Percentiles rank a stretch among this genome's conserved stretches.
Evolutionary conservation across 1,140 invertebrate species (phyloP).

Genomic region (Heliothis subflexa): DNA sequence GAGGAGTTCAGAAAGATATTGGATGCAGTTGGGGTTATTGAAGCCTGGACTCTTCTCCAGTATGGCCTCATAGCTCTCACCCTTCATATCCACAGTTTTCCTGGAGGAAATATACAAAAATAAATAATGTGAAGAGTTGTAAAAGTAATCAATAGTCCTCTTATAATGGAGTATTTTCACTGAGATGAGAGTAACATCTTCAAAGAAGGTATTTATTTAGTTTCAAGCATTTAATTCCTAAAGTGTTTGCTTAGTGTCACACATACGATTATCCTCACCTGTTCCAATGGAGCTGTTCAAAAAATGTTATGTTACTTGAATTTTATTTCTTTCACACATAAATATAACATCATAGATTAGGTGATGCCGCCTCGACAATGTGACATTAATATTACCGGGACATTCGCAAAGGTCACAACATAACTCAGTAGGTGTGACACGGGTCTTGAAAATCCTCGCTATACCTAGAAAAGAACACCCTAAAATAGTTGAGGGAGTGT

Average conservation of each 20-base stretch:
- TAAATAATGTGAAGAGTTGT: conserved; percentile 40
- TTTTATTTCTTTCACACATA: conserved; percentile 84
- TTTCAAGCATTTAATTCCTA: conserved; percentile 75
- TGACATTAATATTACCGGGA: conserved; percentile 83
- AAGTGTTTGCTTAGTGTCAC: conserved; percentile 76
- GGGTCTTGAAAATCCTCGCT: conserved; percentile 73
- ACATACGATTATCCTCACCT: conserved; percentile 83
- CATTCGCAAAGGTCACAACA: conserved; percentile 78
- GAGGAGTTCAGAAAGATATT: conserved; percentile 91
- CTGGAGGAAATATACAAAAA: conserved; percentile 84
- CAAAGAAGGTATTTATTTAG: conserved; percentile 57
- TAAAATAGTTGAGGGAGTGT: conserved; percentile 77
- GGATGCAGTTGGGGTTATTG: conserved; percentile 95
- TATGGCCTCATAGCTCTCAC: conserved; percentile 93
- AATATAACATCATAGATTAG: conserved; percentile 82
- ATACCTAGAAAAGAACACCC: conserved; percentile 86
- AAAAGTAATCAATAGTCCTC: conserved; percentile 56
- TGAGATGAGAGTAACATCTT: conserved; percentile 60
- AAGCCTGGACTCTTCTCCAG: conserved; percentile 94
- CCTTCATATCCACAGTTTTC: conserved; percentile 92
- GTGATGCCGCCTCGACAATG: conserved; percentile 79
- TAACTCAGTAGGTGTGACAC: conserved; percentile 68
- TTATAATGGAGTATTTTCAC: conserved; percentile 56
- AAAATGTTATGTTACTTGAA: conserved; percentile 84
- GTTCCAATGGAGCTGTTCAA: conserved; percentile 84